Base-by-base conservation (phyloP, 2,797 vertebrate genomes). In the Mormyrops boulengeri region DNA sequence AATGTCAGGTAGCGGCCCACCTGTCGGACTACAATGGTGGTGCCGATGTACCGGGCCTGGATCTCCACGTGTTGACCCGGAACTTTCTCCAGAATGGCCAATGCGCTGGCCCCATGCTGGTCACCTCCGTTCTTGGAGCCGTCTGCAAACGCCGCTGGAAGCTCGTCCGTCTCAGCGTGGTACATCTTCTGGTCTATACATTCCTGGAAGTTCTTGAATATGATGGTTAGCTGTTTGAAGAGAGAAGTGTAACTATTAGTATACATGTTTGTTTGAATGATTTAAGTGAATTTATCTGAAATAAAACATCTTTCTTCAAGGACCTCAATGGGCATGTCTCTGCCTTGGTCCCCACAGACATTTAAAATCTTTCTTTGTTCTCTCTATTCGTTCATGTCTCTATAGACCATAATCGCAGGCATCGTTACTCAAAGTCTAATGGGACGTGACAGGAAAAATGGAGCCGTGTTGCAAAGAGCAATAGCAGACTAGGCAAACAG, bases 191-290 rank as follows among this genome's bases (percentile, higher is more conserved):
- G 98, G 82, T 99, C 98, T 90, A 99, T 97, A 0, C 98, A 99
- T 91, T 99, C 98, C 92, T 98, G 98, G 95, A 99, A 99, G 92
- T 97, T 98, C 96, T 98, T 99, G 92, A 99, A 99, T 95, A 99
- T 99, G 95, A 99, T 98, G 86, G 98, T 99, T 92, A 99, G 95
- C 98, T 99, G 94, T 1, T 30, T 1, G 69, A 88, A 11, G 77
- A 44, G 77, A 22, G 19, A 47, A 41, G 38, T 82, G 19, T 82
- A 82, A 47, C 30, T 19, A 47, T 82, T 47, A 38, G 69, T 38
- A 22, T 82, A 3, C 41, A n/a, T 8, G 73, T 82, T 19, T 47
- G 17, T 47, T 82, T 82, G 4, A 44, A 47, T 82, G 7, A 47
- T 82, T 82, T 82, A 8, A 82, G 19, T 44, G 41, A 1, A 82